These are phyloP conservation scores for Luffia ferchaultella DNA, from an alignment of 2,888 invertebrate species.

Conservation along the genomic window DNA sequence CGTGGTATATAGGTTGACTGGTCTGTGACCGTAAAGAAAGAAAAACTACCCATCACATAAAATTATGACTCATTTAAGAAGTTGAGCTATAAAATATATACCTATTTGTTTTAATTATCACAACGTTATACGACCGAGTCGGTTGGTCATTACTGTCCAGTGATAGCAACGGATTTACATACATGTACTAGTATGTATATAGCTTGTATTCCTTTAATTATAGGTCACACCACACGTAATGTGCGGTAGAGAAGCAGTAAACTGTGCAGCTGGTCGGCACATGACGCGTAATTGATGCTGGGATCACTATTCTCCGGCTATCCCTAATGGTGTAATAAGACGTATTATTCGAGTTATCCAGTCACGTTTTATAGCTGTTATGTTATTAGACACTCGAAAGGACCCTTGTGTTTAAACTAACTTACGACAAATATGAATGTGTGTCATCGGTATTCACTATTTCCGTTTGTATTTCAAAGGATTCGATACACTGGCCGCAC, in stretches of 20 bases:
- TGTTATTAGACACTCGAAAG: background rate
- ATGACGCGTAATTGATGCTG: background rate
- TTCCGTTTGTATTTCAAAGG: too few species aligned
- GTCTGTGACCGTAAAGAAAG: too few species aligned
- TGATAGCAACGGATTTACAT: too few species aligned
- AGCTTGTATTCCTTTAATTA: background rate
- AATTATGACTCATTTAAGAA: too few species aligned
- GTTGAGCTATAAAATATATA: too few species aligned
- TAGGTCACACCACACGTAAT: background rate
- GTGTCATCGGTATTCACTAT: too few species aligned
- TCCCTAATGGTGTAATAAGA: background rate
- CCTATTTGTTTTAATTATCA: too few species aligned
- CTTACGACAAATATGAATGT: background rate
- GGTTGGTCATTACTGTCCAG: too few species aligned
- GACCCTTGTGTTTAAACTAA: background rate
- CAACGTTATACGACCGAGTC: too few species aligned
- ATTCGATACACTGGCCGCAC: too few species aligned
- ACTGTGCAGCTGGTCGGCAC: background rate
- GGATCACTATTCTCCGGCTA: background rate
- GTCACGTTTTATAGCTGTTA: background rate
- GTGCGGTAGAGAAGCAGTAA: background rate
- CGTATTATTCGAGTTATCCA: background rate
- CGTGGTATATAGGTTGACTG: too few species aligned
- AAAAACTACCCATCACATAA: too few species aligned
- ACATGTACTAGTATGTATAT: background rate